Conservation (phyloP, 2,888 invertebrate genomes). For the Epinotia nisella region DNA sequence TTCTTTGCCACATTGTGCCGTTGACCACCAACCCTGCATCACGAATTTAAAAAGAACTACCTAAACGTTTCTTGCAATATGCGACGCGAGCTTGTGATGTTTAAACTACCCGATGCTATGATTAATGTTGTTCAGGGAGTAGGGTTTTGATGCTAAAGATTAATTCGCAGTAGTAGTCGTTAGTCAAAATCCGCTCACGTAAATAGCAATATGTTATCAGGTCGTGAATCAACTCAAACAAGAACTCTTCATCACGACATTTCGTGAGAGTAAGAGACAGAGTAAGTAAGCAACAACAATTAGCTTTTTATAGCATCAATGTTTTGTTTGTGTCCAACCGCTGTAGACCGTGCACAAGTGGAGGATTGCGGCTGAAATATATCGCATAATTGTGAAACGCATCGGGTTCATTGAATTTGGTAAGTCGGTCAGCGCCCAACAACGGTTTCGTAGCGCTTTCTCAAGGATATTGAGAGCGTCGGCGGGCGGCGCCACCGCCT, state of each 20-base stretch:
- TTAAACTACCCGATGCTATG: neutral
- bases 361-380: conserved; percentile 30
- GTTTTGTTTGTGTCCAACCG: conserved; percentile 29
- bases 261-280: conserved; percentile 56
- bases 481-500: conserved; percentile 68
- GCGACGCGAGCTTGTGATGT: neutral
- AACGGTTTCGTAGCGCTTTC: conserved; percentile 60
- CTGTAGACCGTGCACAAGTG: conserved; percentile 10
- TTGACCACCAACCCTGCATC: conserved; percentile 47
- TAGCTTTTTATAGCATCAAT: conserved; percentile 23
- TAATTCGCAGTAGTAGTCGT: conserved; percentile 36
- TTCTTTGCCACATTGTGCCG: conserved; percentile 41
- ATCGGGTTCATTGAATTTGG: conserved; percentile 42
- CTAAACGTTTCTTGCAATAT: conserved; percentile 10
- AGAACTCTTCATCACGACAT: conserved; percentile 68
- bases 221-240: conserved; percentile 71
- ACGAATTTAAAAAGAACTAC: conserved; percentile 46
- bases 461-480: conserved; percentile 63
- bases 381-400: conserved; percentile 34
- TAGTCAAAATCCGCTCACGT: conserved; percentile 61
- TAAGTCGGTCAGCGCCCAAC: conserved; percentile 45
- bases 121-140: neutral
- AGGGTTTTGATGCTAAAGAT: conserved; percentile 7
- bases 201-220: conserved; percentile 66
- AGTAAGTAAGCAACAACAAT: conserved; percentile 48